phyloP scores from a whole-genome alignment of 2,888 invertebrate genomes.

The Apocheima hispidaria region DNA sequence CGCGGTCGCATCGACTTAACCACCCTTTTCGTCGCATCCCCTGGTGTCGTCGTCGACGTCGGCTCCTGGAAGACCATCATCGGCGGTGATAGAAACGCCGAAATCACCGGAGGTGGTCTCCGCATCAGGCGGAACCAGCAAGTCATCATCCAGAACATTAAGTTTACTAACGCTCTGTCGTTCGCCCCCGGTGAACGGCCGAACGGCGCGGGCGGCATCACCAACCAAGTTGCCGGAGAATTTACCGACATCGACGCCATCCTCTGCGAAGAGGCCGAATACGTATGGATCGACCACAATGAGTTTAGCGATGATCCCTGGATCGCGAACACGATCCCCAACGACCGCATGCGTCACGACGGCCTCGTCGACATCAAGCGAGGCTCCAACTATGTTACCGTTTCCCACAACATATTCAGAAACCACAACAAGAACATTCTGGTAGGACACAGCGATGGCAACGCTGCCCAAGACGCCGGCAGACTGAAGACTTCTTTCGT shows the following conservation, averaged over 20 bases:
- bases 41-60: constrained; percentile 34
- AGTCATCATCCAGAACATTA: constrained; percentile 38
- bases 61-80: constrained; percentile 37
- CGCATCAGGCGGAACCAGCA: constrained; percentile 25
- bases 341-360: constrained; percentile 35
- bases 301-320: constrained; percentile 42
- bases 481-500: constrained; percentile 28
- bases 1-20: constrained; percentile 37
- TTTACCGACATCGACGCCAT: constrained; percentile 39
- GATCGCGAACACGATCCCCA: constrained; percentile 26
- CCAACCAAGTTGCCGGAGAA: constrained; percentile 3
- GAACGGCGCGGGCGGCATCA: constrained; percentile 32
- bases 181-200: constrained; percentile 36
- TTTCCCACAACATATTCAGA: constrained; percentile 41
- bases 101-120: constrained; percentile 38
- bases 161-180: constrained; percentile 38
- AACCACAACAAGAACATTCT: constrained; percentile 41
- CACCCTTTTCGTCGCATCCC: constrained; percentile 31
- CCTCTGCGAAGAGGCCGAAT: constrained; percentile 7
- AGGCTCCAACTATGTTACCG: constrained; percentile 38
- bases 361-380: constrained; percentile 39
- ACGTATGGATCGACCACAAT: constrained; percentile 40
- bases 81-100: constrained; percentile 33
- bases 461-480: constrained; percentile 33
- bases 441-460: constrained; percentile 33